Percentiles rank a stretch among this genome's conserved stretches.
Conservation (phyloP, 2,888 invertebrate genomes). For the Oligia fasciuncula region DNA sequence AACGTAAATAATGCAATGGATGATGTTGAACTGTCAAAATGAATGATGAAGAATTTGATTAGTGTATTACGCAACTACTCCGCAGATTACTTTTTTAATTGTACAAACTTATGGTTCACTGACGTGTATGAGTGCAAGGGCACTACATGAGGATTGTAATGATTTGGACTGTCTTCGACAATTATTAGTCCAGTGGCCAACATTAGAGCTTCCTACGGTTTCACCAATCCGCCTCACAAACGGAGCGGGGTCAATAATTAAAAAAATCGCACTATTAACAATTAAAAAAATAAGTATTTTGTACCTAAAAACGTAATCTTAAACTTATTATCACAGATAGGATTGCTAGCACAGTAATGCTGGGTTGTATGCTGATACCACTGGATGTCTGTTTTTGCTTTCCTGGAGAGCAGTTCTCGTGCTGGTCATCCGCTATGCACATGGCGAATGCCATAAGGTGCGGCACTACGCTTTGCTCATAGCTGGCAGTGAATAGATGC, state of each 20-base stretch:
- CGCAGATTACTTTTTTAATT: not conserved
- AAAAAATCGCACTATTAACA: constrained; percentile 20
- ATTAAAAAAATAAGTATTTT: constrained; percentile 48
- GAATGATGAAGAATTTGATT: not conserved
- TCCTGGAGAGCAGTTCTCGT: constrained; percentile 78
- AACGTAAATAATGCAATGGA: no score
- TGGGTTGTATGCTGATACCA: constrained; percentile 26
- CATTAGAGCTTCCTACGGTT: not conserved
- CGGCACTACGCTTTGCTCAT: constrained; percentile 94
- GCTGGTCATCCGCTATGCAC: constrained; percentile 90
- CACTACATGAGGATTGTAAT: not conserved
- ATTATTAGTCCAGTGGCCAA: not conserved
- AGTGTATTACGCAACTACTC: not conserved
- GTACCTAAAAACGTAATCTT: constrained; percentile 62
- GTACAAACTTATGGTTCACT: not conserved
- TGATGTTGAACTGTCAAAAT: no score
- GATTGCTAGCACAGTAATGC: constrained; percentile 60
- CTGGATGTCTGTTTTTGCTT: constrained; percentile 36
- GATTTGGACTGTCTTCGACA: not conserved
- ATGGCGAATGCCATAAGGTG: constrained; percentile 94
- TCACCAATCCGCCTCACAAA: not conserved
- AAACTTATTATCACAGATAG: constrained; percentile 75
- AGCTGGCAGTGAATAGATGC: constrained; percentile 94
- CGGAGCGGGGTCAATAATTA: not conserved
- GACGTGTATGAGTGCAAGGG: not conserved